Conservation (phyloP, 2,797 vertebrate genomes). For the Potorous gilbertii region DNA sequence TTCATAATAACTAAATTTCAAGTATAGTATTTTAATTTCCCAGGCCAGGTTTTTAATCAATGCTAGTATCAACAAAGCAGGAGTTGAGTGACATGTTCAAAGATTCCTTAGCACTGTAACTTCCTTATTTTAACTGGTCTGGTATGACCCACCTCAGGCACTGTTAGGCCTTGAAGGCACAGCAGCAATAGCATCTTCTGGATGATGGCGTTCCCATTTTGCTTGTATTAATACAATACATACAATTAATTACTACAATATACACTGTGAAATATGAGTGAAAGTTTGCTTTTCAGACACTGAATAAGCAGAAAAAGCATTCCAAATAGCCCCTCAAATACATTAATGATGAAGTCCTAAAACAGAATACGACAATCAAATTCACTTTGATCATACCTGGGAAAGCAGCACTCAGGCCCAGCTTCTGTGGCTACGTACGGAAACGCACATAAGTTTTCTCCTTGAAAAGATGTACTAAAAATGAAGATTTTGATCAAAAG, state of each 20-base stretch:
- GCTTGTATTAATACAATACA: not conserved
- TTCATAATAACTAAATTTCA: slow-evolving; percentile 25
- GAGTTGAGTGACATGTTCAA: not conserved
- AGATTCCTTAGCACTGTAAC: not conserved
- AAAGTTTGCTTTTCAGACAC: not conserved
- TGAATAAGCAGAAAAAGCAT: not conserved
- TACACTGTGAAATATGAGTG: no score
- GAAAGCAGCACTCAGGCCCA: not conserved
- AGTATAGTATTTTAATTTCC: slow-evolving; percentile 20
- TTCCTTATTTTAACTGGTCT: slow-evolving; percentile 45
- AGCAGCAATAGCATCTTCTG: not conserved
- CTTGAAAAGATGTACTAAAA: not conserved
- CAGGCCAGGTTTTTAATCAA: slow-evolving; percentile 27
- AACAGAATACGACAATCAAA: not conserved
- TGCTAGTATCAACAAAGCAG: not conserved
- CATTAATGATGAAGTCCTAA: not conserved
- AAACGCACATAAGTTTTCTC: not conserved
- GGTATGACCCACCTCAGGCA: not conserved
- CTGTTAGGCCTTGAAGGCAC: not conserved
- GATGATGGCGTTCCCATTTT: not conserved
- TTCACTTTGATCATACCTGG: not conserved
- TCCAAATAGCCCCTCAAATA: not conserved
- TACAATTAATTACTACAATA: no score
- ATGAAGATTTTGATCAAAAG: not conserved
- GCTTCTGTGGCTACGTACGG: not conserved